Evolutionary conservation across 2,888 invertebrate species (phyloP).

Genomic region (Perizoma affinitatum): DNA sequence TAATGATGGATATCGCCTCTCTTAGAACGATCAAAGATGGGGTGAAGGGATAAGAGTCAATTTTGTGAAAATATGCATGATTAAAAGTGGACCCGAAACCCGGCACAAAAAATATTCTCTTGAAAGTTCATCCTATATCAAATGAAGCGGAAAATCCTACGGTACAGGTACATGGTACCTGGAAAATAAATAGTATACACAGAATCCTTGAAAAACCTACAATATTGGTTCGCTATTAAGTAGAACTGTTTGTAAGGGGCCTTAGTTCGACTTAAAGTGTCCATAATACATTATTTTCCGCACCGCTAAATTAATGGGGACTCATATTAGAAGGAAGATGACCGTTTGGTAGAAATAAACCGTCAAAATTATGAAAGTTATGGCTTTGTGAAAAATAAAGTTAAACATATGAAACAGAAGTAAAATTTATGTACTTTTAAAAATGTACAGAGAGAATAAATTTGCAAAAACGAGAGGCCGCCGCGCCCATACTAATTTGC

Average conservation of each 20-base stretch:
- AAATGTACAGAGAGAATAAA: too few relatives aligned
- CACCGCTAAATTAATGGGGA: constrained; percentile 39
- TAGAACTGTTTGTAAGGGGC: constrained; percentile 37
- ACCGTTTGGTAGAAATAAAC: constrained; percentile 19
- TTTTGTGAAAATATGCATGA: constrained; percentile 25
- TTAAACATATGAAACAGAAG: background rate
- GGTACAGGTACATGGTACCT: constrained; percentile 20
- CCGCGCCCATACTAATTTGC: too few relatives aligned
- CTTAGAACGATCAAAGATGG: constrained; percentile 23
- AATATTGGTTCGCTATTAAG: constrained; percentile 34
- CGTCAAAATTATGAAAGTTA: constrained; percentile 13
- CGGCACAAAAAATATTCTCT: constrained; percentile 8
- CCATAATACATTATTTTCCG: constrained; percentile 45
- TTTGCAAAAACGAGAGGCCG: too few relatives aligned
- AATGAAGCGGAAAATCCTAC: constrained; percentile 30
- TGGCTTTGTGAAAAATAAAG: constrained; percentile 8
- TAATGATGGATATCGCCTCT: constrained; percentile 14
- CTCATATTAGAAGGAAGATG: constrained; percentile 29
- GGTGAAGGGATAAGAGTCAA: constrained; percentile 20
- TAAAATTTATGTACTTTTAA: too few relatives aligned
- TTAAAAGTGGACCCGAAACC: constrained; percentile 17
- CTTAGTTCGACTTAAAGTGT: constrained; percentile 41
- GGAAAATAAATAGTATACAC: constrained; percentile 32
- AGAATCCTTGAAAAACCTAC: constrained; percentile 20
- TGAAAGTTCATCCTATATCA: constrained; percentile 24